Percentiles rank a stretch among this genome's conserved stretches.
Evolutionary conservation across 2,797 vertebrate species (phyloP).

Genomic region (Serranus cabrilla): DNA sequence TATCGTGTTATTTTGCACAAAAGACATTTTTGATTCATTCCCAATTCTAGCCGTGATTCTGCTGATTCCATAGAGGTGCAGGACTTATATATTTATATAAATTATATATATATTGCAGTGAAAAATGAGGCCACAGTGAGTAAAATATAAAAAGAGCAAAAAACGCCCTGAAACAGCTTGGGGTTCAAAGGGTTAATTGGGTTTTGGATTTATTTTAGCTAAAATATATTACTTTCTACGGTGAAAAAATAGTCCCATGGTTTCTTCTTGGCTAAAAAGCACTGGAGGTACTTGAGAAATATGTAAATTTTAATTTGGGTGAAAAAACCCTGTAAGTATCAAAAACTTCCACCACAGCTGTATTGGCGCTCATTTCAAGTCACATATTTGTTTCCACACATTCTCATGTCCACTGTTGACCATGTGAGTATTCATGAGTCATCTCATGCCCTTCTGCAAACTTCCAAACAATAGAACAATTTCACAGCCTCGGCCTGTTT

Average conservation of each 20-base stretch:
- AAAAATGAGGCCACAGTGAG: too few species aligned
- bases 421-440: constrained; percentile 18
- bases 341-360: not conserved
- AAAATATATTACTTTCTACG: too few species aligned
- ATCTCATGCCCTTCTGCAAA: constrained; percentile 51
- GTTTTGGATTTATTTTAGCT: not conserved
- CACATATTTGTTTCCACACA: not conserved
- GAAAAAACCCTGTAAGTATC: not conserved
- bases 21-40: too few species aligned
- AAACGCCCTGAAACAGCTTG: too few species aligned
- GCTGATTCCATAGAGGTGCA: too few species aligned
- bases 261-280: not conserved
- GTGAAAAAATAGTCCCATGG: not conserved
- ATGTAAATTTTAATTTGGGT: not conserved
- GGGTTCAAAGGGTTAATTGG: too few species aligned
- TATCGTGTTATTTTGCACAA: too few species aligned
- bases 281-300: not conserved
- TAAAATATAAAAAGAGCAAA: too few species aligned
- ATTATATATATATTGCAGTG: too few species aligned
- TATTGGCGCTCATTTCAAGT: not conserved
- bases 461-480: constrained; percentile 51
- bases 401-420: constrained; percentile 2
- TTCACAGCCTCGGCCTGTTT: constrained; percentile 45
- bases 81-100: too few species aligned
- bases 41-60: too few species aligned